Evolutionary conservation across 2,797 vertebrate genomes (phyloP), one percentile per base, ranked within the genome.

Genomic region (Urophycis tenuis): DNA sequence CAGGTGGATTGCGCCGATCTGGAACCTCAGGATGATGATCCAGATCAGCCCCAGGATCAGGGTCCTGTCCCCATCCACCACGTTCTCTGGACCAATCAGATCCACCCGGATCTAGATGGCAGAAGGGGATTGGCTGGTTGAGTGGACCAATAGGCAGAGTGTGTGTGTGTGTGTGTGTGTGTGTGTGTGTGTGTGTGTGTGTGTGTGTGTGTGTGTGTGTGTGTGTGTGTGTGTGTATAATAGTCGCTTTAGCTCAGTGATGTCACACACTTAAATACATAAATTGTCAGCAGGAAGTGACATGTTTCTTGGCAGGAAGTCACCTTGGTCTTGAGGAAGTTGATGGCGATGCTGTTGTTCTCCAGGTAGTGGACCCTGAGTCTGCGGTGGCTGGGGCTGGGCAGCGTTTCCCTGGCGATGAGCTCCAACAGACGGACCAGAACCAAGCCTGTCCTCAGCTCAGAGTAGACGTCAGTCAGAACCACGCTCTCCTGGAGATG

Each of bases 21-120:
- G 96, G 88, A 98, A 97, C 80, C 94, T 90, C 76, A 98, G 95
- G 87, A 96, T 98, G 90, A 97, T 96, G 87, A 97, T 95, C 96
- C 96, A 97, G 75, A 97, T 92, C 41, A 97, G 93, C 53, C 96
- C 96, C 82, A 96, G 90, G 87, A 98, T 96, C 86, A 96, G 92
- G 0, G 92, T 95, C 77, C 87, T 93, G 85, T 98, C 96, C 49
- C 96, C 95, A n/a, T 98, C 96, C 73, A 97, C 95, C 0, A 97
- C 92, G 45, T 97, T 97, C 89, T 98, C 96, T 32, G 95, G 96
- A 75, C 94, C 95, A 73, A 96, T 96, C 83, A 97, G 88, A 84
- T 96, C 95, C 73, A 96, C 92, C 7, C 93, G 92, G 73, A 97
- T 94, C 96, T 96, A 88, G 88, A 75, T 33, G 82, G 80, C 72